phyloP scores from a whole-genome alignment of 2,797 vertebrate species.

The Sebastes flavidus region DNA sequence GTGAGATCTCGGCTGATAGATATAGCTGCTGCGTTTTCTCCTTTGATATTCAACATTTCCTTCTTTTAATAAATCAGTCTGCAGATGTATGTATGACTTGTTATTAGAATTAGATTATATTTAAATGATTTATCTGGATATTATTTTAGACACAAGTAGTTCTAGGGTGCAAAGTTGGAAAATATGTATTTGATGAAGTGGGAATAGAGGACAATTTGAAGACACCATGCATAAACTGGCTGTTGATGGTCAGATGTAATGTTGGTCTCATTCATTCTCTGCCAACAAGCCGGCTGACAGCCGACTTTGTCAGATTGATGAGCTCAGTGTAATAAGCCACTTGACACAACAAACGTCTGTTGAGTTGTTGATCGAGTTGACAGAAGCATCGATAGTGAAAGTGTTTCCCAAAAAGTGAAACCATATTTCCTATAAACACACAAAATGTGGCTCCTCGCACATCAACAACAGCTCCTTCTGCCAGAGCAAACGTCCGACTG shows the following conservation, averaged over 20 bases:
- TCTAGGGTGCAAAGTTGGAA: background rate
- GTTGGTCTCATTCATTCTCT: background rate
- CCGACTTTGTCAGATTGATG: background rate
- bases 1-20: background rate
- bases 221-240: background rate
- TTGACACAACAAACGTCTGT: background rate
- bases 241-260: background rate
- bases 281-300: background rate
- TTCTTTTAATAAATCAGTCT: background rate
- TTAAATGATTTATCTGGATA: background rate
- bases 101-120: background rate
- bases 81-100: background rate
- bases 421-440: background rate
- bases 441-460: constrained; percentile 1
- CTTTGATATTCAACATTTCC: background rate
- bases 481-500: background rate
- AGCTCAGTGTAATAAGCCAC: background rate
- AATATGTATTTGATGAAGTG: background rate
- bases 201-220: background rate
- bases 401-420: background rate
- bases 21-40: background rate
- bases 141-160: rapidly evolving
- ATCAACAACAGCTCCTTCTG: constrained; percentile 21
- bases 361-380: background rate
- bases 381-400: background rate